phyloP scores from a whole-genome alignment of 2,797 vertebrate genomes.

The Gymnothorax javanicus region DNA sequence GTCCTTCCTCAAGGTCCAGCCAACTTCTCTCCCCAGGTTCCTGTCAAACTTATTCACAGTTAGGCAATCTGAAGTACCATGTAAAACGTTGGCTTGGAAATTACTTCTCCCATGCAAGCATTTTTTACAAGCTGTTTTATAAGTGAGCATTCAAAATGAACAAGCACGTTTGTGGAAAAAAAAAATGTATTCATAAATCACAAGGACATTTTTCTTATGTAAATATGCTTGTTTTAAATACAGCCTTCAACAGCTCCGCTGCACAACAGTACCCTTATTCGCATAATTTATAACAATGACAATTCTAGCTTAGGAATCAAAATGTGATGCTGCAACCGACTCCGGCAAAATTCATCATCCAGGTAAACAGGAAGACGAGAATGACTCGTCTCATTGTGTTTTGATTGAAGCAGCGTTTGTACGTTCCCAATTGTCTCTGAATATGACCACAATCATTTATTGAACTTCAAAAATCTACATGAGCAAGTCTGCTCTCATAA shows the following conservation, averaged over 20 bases:
- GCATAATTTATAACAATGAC: background rate
- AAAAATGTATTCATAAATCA: conserved; percentile 1
- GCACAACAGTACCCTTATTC: background rate
- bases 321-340: background rate
- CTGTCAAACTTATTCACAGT: background rate
- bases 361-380: background rate
- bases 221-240: background rate
- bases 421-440: background rate
- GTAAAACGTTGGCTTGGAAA: background rate
- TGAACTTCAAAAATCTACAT: background rate
- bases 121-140: background rate
- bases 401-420: background rate
- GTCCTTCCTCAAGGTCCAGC: too few relatives aligned
- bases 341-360: background rate
- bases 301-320: background rate
- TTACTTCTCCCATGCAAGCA: background rate
- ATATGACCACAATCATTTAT: background rate
- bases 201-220: background rate
- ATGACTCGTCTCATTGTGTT: background rate
- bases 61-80: background rate
- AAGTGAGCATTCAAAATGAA: background rate
- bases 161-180: background rate
- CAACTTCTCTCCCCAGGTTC: too few relatives aligned
- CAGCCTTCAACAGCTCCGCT: background rate
- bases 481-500: background rate